These are phyloP conservation scores for Theropithecus gelada DNA, from an alignment of 2,113 vertebrate species.

Conservation along the genomic window DNA sequence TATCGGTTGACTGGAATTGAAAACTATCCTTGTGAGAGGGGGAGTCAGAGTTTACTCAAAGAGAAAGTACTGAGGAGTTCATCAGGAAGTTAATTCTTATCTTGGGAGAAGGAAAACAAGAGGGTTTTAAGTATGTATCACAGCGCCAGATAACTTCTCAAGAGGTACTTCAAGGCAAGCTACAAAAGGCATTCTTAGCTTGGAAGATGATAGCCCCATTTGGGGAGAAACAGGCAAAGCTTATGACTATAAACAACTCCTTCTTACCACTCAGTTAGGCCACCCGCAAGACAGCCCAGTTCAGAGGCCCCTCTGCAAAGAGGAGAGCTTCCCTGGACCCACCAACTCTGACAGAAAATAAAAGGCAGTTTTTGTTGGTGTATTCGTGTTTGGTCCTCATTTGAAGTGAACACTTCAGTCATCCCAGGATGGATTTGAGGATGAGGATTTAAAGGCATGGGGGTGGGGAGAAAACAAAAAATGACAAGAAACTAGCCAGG, in stretches of 20 bases:
- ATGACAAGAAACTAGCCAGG: not conserved
- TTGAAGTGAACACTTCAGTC: not conserved
- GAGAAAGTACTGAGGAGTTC: not conserved
- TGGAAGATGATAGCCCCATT: not conserved
- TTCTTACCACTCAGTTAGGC: not conserved
- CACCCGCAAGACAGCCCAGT: not conserved
- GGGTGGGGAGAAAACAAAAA: too few species aligned
- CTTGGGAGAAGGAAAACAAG: not conserved
- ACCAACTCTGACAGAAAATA: not conserved
- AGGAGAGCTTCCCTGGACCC: not conserved
- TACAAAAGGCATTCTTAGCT: not conserved
- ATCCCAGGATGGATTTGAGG: not conserved
- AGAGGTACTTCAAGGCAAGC: not conserved
- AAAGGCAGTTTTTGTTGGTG: not conserved
- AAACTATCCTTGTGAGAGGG: not conserved
- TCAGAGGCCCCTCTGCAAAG: not conserved
- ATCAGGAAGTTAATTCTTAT: not conserved
- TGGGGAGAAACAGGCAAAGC: not conserved
- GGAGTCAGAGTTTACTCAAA: not conserved
- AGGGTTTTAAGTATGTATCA: not conserved
- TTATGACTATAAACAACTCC: fast-evolving
- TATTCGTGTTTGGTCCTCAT: not conserved
- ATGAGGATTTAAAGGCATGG: not conserved
- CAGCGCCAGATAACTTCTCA: not conserved
- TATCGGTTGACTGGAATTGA: not conserved